Evolutionary conservation across 2,888 invertebrate species (phyloP).

Genomic region (Carcina quercana): DNA sequence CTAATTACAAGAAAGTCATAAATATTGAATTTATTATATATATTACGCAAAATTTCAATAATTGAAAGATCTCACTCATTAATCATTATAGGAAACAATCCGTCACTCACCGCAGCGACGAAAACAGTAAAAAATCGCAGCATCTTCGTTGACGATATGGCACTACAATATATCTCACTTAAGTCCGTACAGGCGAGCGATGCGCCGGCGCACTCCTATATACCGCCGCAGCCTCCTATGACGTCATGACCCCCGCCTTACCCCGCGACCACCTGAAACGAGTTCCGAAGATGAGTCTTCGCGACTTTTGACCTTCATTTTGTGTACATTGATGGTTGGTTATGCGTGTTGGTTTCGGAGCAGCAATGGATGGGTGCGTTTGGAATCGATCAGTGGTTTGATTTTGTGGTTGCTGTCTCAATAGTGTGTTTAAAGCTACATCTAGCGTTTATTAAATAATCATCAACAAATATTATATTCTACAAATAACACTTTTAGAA

Average conservation of each 20-base stretch:
- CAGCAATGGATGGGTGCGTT: constrained; percentile 1
- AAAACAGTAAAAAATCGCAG: constrained; percentile 46
- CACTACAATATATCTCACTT: constrained; percentile 39
- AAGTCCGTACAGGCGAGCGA: constrained; percentile 40
- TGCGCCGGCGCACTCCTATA: constrained; percentile 53
- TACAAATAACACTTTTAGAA: no score
- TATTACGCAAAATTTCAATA: no score
- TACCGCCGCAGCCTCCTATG: constrained; percentile 56
- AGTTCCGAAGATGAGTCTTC: constrained; percentile 52
- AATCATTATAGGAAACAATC: background rate
- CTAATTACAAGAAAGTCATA: no score
- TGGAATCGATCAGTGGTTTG: no score
- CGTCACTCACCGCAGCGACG: constrained; percentile 42
- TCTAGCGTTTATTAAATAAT: no score
- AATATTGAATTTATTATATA: no score
- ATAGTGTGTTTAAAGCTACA: no score
- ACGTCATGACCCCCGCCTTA: constrained; percentile 51
- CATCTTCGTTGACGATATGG: constrained; percentile 39
- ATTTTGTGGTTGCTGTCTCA: background rate
- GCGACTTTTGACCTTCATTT: constrained; percentile 46
- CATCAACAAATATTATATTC: no score
- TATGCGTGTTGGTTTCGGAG: background rate
- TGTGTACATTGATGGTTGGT: constrained; percentile 31
- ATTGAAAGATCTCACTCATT: background rate
- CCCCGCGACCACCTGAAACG: constrained; percentile 31